A percentile compares a stretch with the other conserved stretches of the same genome.
These are phyloP conservation scores for Hemicentrotus pulcherrimus DNA, from an alignment of 35 echinoderm and acorn worm species.

Conservation along the genomic window DNA sequence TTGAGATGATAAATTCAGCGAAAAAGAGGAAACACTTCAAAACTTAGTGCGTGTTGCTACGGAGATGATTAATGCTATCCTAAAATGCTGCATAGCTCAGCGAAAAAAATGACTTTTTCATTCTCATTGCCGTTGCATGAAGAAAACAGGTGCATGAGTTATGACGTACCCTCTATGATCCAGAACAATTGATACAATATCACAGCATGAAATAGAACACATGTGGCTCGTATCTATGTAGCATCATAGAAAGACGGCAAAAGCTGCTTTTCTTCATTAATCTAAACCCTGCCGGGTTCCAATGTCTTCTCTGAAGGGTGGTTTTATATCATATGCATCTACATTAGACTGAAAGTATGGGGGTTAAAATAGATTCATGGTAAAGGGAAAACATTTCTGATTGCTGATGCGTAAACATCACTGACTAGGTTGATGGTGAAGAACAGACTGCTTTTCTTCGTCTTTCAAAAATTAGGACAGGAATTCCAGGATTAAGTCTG, in stretches of 20 bases:
- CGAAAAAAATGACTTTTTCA: neutral
- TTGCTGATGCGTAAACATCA: neutral
- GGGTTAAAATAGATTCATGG: too few relatives aligned
- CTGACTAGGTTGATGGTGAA: neutral
- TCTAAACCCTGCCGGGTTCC: neutral
- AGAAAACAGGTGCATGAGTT: neutral
- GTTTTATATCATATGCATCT: too few relatives aligned
- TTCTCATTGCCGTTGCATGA: neutral
- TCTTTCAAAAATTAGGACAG: slow-evolving; percentile 17
- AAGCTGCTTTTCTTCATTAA: neutral
- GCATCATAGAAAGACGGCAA: neutral
- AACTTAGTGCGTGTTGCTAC: too few relatives aligned
- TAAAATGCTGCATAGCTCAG: neutral
- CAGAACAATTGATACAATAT: neutral
- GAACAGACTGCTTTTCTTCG: neutral
- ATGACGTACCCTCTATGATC: neutral
- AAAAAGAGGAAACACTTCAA: too few relatives aligned
- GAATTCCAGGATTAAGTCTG: slow-evolving; percentile 9
- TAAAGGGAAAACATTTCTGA: neutral
- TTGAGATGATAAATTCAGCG: too few relatives aligned
- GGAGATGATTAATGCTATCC: neutral
- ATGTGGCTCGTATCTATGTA: neutral
- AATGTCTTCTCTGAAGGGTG: neutral
- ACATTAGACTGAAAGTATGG: too few relatives aligned
- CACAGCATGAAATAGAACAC: neutral